Evolutionary conservation across 2,797 vertebrate species (phyloP).

Genomic region (Microctenopoma lineatum): DNA sequence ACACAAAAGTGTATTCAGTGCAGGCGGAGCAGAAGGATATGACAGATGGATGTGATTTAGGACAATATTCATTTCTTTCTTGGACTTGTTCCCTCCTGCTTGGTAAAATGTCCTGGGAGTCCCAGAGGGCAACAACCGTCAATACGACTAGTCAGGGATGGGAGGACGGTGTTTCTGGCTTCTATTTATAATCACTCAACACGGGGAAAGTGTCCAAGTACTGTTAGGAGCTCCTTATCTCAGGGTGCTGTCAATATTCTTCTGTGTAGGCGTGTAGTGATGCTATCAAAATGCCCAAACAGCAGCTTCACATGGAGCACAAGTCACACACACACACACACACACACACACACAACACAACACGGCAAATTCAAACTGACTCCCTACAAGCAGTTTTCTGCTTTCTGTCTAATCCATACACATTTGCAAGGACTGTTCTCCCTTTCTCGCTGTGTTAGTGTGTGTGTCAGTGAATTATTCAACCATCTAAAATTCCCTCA

Average conservation of each 20-base stretch:
- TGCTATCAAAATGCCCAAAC: conserved; percentile 57
- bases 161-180: conserved; percentile 75
- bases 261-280: conserved; percentile 55
- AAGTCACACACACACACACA: conserved; percentile 12
- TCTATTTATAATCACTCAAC: conserved; percentile 82
- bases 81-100: conserved; percentile 63
- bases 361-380: conserved; percentile 24
- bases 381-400: conserved; percentile 17
- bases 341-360: conserved; percentile 15
- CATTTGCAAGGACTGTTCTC: conserved; percentile 18
- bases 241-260: conserved; percentile 76
- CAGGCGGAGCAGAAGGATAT: conserved; percentile 58
- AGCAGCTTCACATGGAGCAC: conserved; percentile 41
- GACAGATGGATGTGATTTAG: conserved; percentile 71
- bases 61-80: conserved; percentile 68
- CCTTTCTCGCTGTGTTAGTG: background rate
- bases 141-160: conserved; percentile 73
- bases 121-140: conserved; percentile 70
- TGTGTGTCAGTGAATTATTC: conserved; percentile 49
- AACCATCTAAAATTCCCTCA: conserved; percentile 32
- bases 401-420: conserved; percentile 29
- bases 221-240: conserved; percentile 80
- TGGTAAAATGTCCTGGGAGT: conserved; percentile 61
- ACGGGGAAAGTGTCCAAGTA: conserved; percentile 77
- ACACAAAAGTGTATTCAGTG: conserved; percentile 44